Evolutionary conservation across 2,797 vertebrate genomes (phyloP).

Genomic region (Chelmon rostratus): DNA sequence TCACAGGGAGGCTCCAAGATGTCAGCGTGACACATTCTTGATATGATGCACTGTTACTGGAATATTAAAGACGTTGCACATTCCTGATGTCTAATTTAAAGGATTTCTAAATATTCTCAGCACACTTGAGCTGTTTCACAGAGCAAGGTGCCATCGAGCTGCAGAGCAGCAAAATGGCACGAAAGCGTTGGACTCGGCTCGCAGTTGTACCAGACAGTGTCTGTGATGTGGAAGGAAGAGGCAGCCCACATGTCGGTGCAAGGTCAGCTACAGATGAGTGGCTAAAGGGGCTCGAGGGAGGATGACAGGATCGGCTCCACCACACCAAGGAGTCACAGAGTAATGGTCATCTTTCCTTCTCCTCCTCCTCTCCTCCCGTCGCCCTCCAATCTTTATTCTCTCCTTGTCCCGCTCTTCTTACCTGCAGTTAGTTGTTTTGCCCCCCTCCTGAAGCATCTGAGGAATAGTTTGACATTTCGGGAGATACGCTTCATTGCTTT

Average conservation of each 20-base stretch:
- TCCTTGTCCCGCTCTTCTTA: conserved; percentile 13
- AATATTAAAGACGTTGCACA: conserved; percentile 47
- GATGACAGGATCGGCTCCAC: conserved; percentile 57
- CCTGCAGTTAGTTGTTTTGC: conserved; percentile 13
- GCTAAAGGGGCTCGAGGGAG: conserved; percentile 67
- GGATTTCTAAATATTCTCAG: conserved; percentile 16
- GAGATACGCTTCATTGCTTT: neutral
- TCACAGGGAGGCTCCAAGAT: conserved; percentile 59
- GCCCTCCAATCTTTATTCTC: conserved; percentile 23
- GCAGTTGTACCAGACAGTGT: conserved; percentile 28
- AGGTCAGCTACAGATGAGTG: conserved; percentile 75
- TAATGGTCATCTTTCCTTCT: conserved; percentile 54
- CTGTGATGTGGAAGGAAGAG: conserved; percentile 67
- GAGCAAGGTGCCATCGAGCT: conserved; percentile 40
- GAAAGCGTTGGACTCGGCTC: conserved; percentile 40
- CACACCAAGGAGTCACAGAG: conserved; percentile 61
- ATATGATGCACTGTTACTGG: conserved; percentile 51
- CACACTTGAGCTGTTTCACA: conserved; percentile 8
- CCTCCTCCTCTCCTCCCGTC: conserved; percentile 6
- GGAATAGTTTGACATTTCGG: neutral
- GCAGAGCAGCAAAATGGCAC: conserved; percentile 35
- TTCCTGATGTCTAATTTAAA: conserved; percentile 38
- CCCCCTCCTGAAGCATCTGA: conserved; percentile 1
- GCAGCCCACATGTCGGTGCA: conserved; percentile 62
- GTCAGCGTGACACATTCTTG: conserved; percentile 66